A percentile compares a stretch with the other conserved stretches of the same genome.
Evolutionary conservation across 2,797 vertebrate species (phyloP).

Genomic region (Cuniculus paca): DNA sequence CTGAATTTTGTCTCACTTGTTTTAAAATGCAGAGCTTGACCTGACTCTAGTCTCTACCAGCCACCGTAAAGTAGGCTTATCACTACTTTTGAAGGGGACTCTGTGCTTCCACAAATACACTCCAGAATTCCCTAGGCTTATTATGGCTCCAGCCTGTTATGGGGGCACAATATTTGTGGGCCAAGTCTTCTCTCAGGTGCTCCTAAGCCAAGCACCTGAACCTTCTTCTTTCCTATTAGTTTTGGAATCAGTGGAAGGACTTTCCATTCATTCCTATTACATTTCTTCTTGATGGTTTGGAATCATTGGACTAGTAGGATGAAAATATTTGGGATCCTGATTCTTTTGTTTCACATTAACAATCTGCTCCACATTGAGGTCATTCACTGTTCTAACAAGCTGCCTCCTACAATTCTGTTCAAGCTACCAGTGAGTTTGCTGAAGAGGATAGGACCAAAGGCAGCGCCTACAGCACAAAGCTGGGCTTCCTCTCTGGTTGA

Average conservation of each 20-base stretch:
- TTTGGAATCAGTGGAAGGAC: neutral
- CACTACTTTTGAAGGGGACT: neutral
- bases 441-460: neutral
- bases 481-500: neutral
- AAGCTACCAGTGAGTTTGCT: neutral
- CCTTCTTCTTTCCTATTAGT: neutral
- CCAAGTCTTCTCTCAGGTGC: neutral
- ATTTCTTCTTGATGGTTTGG: slow-evolving; percentile 1
- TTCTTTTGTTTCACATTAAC: neutral
- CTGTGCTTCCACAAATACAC: rapidly evolving
- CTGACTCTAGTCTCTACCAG: neutral
- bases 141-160: no score
- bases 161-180: rapidly evolving
- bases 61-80: rapidly evolving
- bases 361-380: no score
- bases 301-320: no score
- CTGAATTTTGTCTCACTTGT: neutral
- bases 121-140: neutral
- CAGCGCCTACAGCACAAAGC: neutral
- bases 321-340: neutral
- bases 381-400: neutral
- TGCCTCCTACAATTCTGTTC: neutral
- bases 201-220: neutral
- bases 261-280: neutral
- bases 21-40: neutral